A percentile compares a stretch with the other conserved stretches of the same genome.
Conservation (phyloP, 1,140 invertebrate species). For the Ditylenchus dipsaci region DNA sequence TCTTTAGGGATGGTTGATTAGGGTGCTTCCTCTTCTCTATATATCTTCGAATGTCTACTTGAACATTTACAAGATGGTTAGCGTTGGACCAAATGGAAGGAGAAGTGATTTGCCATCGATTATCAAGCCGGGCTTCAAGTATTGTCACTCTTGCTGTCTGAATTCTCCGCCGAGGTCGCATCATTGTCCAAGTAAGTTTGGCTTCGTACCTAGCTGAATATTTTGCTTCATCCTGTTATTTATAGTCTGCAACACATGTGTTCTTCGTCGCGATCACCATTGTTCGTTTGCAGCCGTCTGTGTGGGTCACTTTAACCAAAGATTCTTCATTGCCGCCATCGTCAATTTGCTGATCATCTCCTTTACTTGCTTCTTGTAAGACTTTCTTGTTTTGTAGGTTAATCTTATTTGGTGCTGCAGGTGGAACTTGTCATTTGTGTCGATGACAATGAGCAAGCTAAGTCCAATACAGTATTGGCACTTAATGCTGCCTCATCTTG, state of each 20-base stretch:
- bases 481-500: too few species aligned
- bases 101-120: conserved; percentile 47
- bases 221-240: background rate
- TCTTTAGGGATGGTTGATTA: conserved; percentile 43
- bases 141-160: too few species aligned
- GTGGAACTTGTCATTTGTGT: too few species aligned
- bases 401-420: too few species aligned
- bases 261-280: conserved; percentile 82
- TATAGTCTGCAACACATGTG: conserved; percentile 70
- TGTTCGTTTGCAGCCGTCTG: too few species aligned
- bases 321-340: conserved; percentile 83
- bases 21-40: conserved; percentile 30
- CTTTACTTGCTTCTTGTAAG: too few species aligned
- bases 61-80: conserved; percentile 43
- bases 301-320: conserved; percentile 81
- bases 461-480: too few species aligned
- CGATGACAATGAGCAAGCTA: too few species aligned
- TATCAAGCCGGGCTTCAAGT: too few species aligned
- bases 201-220: too few species aligned
- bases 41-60: conserved; percentile 47
- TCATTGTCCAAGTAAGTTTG: conserved; percentile 69
- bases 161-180: conserved; percentile 78
- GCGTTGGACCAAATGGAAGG: conserved; percentile 47
- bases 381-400: too few species aligned
- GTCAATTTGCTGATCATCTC: too few species aligned